Evolutionary conservation across 1,140 invertebrate species (phyloP).

Genomic region (Drosophila santomea): DNA sequence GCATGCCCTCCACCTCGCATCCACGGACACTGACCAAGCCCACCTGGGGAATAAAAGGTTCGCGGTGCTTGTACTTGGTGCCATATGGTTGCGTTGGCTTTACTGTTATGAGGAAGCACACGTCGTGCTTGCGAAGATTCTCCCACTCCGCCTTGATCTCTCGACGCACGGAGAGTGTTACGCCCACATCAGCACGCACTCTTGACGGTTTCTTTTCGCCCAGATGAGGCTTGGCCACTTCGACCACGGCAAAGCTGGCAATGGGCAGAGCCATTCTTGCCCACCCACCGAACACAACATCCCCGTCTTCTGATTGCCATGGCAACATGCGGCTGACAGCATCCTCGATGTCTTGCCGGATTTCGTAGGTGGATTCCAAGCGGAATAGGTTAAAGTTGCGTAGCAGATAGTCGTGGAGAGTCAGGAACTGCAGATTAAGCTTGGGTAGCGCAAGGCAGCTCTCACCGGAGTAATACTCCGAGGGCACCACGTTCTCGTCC

Average conservation of each 20-base stretch:
- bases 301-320: conserved; percentile 95
- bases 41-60: conserved; percentile 95
- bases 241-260: conserved; percentile 96
- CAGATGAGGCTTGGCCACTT: conserved; percentile 95
- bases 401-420: conserved; percentile 98
- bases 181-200: conserved; percentile 96
- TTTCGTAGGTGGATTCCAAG: conserved; percentile 99
- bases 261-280: conserved; percentile 99
- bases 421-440: conserved; percentile 99
- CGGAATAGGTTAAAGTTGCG: conserved; percentile 99
- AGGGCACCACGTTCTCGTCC: conserved; percentile 99
- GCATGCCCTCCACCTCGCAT: conserved; percentile 99
- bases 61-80: conserved; percentile 92
- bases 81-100: conserved; percentile 92
- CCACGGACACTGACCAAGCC: conserved; percentile 96
- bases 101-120: conserved; percentile 97
- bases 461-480: conserved; percentile 98
- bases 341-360: conserved; percentile 99
- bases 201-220: conserved; percentile 97
- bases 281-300: conserved; percentile 97
- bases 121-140: conserved; percentile 97
- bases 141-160: conserved; percentile 99
- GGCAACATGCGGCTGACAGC: conserved; percentile 96
- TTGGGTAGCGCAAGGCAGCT: conserved; percentile 98
- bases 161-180: conserved; percentile 94